phyloP scores from a whole-genome alignment of 1,140 invertebrate genomes.

The Drosophila nigrodunni region DNA sequence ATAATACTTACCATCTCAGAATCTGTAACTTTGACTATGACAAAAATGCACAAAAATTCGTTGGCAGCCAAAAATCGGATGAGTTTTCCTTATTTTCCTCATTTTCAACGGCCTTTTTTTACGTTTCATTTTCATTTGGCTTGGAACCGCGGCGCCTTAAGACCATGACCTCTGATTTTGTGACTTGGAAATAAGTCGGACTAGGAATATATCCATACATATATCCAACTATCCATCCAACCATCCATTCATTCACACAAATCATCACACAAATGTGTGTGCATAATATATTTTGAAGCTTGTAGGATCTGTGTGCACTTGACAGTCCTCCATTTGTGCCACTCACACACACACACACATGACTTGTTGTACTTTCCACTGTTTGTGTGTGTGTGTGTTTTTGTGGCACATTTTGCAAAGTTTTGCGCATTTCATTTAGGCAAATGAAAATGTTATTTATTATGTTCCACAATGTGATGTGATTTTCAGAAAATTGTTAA shows the following conservation, averaged over 20 bases:
- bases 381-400: conserved; percentile 31
- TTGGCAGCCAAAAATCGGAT: conserved; percentile 26
- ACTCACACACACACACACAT: conserved; percentile 10
- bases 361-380: too few relatives aligned
- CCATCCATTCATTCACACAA: conserved; percentile 26
- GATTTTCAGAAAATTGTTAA: conserved; percentile 27
- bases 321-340: conserved; percentile 48
- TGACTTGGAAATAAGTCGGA: conserved; percentile 39
- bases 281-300: conserved; percentile 23
- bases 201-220: conserved; percentile 22
- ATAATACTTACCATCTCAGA: conserved; percentile 35
- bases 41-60: conserved; percentile 29
- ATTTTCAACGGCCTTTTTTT: conserved; percentile 20
- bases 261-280: conserved; percentile 30
- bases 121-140: conserved; percentile 57
- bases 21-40: conserved; percentile 37
- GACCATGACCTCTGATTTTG: conserved; percentile 65
- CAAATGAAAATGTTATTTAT: conserved; percentile 68
- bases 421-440: conserved; percentile 63
- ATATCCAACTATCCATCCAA: background rate
- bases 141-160: conserved; percentile 18
- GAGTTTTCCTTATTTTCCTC: background rate
- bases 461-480: conserved; percentile 62
- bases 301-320: conserved; percentile 57
- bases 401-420: conserved; percentile 32